Evolutionary conservation across 2,113 vertebrate genomes (phyloP).

Genomic region (Gobius niger): DNA sequence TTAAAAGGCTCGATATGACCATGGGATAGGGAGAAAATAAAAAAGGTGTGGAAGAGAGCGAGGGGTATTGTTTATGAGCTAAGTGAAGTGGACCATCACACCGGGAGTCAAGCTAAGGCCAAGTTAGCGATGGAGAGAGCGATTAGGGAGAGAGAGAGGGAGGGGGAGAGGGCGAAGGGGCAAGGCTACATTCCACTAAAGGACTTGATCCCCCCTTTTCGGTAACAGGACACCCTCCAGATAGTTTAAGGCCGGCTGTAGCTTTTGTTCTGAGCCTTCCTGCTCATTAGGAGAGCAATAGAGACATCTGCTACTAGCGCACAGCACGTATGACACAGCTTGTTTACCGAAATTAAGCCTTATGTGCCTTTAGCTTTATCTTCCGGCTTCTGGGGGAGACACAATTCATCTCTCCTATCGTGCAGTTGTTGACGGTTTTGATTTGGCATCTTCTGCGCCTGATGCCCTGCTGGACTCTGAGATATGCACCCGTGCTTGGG

Average conservation of each 20-base stretch:
- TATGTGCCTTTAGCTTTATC: background rate
- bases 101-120: constrained; percentile 73
- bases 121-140: constrained; percentile 70
- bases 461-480: background rate
- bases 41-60: constrained; percentile 63
- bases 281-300: background rate
- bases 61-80: constrained; percentile 74
- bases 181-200: constrained; percentile 65
- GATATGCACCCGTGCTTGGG: background rate
- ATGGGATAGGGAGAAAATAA: constrained; percentile 42
- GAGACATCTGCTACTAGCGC: constrained; percentile 19
- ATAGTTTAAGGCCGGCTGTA: constrained; percentile 1
- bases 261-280: constrained; percentile 19
- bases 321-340: background rate
- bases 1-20: constrained; percentile 64
- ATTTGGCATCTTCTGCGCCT: background rate
- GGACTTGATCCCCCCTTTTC: constrained; percentile 42
- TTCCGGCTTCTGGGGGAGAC: background rate
- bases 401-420: background rate
- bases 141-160: constrained; percentile 65
- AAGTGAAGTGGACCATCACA: constrained; percentile 82
- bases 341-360: background rate
- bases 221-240: constrained; percentile 57
- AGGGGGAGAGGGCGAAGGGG: constrained; percentile 30
- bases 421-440: background rate